A percentile compares a stretch with the other conserved stretches of the same genome.
These are phyloP conservation scores for Rhynchonycteris naso DNA, from an alignment of 2,797 vertebrate species.

Conservation along the genomic window DNA sequence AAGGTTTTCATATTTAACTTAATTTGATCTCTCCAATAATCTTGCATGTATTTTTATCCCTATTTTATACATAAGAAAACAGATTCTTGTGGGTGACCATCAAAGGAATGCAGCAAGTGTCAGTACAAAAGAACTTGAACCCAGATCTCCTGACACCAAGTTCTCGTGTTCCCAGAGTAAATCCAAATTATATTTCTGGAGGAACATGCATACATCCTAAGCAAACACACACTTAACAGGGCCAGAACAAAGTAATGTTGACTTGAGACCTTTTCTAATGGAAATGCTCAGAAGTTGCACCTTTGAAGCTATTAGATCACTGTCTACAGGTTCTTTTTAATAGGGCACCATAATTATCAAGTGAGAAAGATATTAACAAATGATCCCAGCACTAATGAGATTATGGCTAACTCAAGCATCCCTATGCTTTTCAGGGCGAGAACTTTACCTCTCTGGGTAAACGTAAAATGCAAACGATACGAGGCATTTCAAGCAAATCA, in stretches of 20 bases:
- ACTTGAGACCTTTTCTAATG: not conserved
- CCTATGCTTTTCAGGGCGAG: not conserved
- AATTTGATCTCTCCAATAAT: not conserved
- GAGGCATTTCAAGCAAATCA: constrained; percentile 18
- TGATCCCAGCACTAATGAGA: not conserved
- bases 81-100: not conserved
- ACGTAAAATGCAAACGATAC: constrained; percentile 47
- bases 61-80: constrained; percentile 13
- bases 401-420: not conserved
- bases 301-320: not conserved
- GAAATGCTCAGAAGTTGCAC: not conserved
- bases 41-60: not conserved
- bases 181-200: not conserved
- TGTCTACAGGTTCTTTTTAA: not conserved
- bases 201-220: not conserved
- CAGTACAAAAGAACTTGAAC: not conserved
- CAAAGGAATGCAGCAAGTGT: not conserved
- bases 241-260: not conserved
- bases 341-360: not conserved
- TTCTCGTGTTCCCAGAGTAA: not conserved
- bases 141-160: not conserved
- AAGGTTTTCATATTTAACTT: constrained; percentile 10
- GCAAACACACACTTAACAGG: not conserved
- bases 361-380: not conserved
- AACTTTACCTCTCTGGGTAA: not conserved